Evolutionary conservation across 2,888 invertebrate species (phyloP).

Genomic region (Gerris lacustris): DNA sequence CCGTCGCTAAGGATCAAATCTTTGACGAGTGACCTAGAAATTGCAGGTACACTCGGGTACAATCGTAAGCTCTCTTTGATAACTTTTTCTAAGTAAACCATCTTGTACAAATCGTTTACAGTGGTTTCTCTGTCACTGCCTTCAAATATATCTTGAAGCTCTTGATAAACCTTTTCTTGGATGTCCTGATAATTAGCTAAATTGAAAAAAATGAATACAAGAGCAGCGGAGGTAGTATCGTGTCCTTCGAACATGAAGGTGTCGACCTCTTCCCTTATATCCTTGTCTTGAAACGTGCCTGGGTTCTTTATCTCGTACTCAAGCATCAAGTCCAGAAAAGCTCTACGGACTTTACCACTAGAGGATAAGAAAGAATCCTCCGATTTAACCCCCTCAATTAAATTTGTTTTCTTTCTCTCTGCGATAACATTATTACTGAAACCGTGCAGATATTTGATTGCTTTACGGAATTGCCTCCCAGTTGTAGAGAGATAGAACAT

Average conservation of each 20-base stretch:
- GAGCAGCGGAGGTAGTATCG: background rate
- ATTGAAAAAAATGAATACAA: background rate
- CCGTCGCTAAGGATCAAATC: background rate
- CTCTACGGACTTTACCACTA: background rate
- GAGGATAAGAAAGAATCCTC: background rate
- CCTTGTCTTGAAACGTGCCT: background rate
- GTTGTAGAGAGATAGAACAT: background rate
- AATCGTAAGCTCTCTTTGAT: background rate
- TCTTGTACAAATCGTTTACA: background rate
- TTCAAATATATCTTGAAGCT: background rate
- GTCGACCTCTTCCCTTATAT: background rate
- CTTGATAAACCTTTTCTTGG: background rate
- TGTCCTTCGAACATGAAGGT: background rate
- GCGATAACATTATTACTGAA: background rate
- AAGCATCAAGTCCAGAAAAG: slow-evolving; percentile 7
- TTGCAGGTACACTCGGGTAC: background rate
- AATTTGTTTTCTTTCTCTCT: background rate
- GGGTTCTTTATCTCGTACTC: background rate
- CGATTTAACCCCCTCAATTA: background rate
- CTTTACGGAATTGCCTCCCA: background rate
- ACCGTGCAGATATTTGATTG: background rate
- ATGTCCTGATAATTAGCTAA: background rate
- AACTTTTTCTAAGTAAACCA: background rate
- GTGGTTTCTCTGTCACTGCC: background rate
- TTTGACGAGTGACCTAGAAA: background rate